These are phyloP conservation scores for Leptinotarsa undecemlineata DNA, from an alignment of 1,140 invertebrate genomes.

Conservation along the genomic window DNA sequence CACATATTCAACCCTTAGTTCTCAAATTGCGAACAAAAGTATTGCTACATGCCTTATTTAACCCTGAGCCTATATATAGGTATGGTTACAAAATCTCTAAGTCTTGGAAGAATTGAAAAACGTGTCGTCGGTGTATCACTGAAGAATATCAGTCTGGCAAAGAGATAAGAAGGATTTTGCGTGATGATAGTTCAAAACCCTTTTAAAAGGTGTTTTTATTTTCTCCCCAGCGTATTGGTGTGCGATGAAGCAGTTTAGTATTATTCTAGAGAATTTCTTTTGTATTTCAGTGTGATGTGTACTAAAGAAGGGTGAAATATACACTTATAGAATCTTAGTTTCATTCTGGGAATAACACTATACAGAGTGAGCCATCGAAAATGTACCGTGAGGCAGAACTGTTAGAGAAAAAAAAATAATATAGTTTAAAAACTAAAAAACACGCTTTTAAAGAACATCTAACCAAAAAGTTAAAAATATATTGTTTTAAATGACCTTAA, in stretches of 20 bases:
- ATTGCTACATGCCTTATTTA: neutral
- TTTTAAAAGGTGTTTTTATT: conserved; percentile 34
- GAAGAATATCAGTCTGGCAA: conserved; percentile 25
- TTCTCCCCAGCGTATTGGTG: conserved; percentile 23
- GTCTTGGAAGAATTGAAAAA: conserved; percentile 10
- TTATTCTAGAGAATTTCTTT: conserved; percentile 3
- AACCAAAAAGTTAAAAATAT: no score
- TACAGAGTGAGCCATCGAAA: no score
- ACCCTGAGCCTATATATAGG: neutral
- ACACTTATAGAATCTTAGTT: no score
- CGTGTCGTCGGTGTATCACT: conserved; percentile 14
- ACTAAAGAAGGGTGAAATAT: no score
- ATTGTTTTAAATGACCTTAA: no score
- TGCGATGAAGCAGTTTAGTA: conserved; percentile 20
- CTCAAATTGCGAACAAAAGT: conserved; percentile 4
- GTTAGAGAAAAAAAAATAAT: no score
- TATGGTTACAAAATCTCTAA: conserved; percentile 10
- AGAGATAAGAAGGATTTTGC: conserved; percentile 29
- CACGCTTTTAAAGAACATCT: no score
- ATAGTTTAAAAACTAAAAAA: no score
- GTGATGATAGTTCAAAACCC: conserved; percentile 29
- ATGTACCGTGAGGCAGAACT: no score
- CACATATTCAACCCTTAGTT: neutral
- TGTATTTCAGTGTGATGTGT: neutral
- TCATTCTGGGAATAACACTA: no score